Base-by-base conservation (phyloP, 2,888 invertebrate genomes). In the Thymelicus sylvestris region DNA sequence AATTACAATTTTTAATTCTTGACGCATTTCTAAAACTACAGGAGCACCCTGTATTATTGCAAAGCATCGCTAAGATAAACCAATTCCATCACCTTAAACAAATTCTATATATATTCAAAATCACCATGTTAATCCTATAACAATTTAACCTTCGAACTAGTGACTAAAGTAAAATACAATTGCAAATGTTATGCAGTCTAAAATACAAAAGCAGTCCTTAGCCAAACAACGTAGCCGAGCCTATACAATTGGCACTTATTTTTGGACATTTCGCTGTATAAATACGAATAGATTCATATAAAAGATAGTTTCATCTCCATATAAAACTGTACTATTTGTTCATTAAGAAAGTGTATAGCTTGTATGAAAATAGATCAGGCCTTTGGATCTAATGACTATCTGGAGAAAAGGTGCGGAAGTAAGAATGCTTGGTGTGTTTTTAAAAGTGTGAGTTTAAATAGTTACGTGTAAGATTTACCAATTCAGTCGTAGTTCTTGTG, bases 401-500 rank as follows among this genome's bases (percentile, higher is more conserved):
- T 31, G 41, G 44, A 48, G 63, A 39, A 39, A 39, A 59, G 59
- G 13, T 59, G 59, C 39, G n/a, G 63, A 47, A 64, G 47, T 66
- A 44, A 52, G 50, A 31, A 61, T 61, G 41, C 61, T 66, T 44
- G 31, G 31, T 31, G 12, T 24, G 60, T 50, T 60, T 47, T 60
- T 65, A 66, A 41, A 31, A 65, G 55, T 24, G 47, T 15, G 57
- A 41, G 13, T 44, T 15, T 52, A 62, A 62, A 55, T 62, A 67
- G n/a, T 19, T 50, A 69, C 6, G 10, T 19, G 24, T 47, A 44
- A 80, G 76, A 73, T 75, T 82, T 82, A 86, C 81, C 83, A 65
- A 39, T 59, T 90, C 85, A 92, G 78, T 93, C 91, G 74, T 85
- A 89, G 78, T 83, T 92, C 82, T 97, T 97, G 79, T 95, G 96